Percentiles rank a stretch among this genome's conserved stretches.
These are phyloP conservation scores for Pedionomus torquatus DNA, from an alignment of 2,113 vertebrate species.

Conservation along the genomic window DNA sequence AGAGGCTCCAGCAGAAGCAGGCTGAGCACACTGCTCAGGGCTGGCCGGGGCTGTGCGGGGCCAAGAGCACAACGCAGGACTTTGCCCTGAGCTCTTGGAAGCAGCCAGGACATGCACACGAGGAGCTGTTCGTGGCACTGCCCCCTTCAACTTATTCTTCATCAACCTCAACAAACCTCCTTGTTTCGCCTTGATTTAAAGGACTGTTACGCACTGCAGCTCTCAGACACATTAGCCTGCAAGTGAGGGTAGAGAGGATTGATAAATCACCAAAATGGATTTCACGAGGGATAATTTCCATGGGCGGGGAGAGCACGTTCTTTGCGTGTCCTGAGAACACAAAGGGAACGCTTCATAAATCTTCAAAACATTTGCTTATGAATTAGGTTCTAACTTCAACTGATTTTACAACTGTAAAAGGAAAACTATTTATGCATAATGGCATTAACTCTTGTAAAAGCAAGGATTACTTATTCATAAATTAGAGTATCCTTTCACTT, in stretches of 20 bases:
- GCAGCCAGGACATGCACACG: fast-evolving
- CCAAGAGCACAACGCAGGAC: neutral
- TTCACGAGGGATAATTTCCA: constrained; percentile 25
- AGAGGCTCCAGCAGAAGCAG: fast-evolving
- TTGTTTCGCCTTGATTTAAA: constrained; percentile 39
- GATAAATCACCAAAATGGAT: constrained; percentile 63
- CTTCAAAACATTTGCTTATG: neutral
- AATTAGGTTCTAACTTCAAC: neutral
- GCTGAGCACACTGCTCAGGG: fast-evolving
- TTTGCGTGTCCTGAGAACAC: neutral
- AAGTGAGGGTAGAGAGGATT: neutral
- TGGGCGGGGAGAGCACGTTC: neutral
- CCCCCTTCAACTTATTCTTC: neutral
- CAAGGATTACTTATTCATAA: neutral
- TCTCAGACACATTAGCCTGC: constrained; percentile 31
- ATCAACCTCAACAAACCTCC: constrained; percentile 10
- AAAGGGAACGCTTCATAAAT: neutral
- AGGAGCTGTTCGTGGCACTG: neutral
- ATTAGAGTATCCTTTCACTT: neutral
- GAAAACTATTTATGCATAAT: neutral
- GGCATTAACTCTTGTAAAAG: constrained; percentile 21
- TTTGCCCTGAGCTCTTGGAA: neutral
- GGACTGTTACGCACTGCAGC: neutral
- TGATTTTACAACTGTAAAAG: constrained; percentile 1
- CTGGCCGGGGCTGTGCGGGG: fast-evolving